phyloP scores from a whole-genome alignment of 2,888 invertebrate species.

The Aquatica leii region DNA sequence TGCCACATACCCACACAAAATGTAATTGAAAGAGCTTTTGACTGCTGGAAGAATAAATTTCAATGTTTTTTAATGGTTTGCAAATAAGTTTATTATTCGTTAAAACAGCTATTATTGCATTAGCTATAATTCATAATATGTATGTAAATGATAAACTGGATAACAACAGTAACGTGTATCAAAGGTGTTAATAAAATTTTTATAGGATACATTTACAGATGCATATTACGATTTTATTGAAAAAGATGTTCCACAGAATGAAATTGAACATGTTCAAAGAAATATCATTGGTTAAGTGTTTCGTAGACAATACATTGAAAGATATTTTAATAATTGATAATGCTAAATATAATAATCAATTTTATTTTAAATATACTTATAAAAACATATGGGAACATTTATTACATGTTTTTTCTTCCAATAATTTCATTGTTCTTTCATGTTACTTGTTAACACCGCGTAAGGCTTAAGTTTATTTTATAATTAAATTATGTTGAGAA shows the following conservation, averaged over 20 bases:
- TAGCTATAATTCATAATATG: background rate
- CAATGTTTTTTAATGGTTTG: slow-evolving; percentile 10
- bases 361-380: background rate
- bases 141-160: background rate
- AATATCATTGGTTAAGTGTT: too few relatives aligned
- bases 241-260: background rate
- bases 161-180: too few relatives aligned
- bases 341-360: too few relatives aligned
- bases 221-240: too few relatives aligned
- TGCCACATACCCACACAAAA: background rate
- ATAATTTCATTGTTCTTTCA: background rate
- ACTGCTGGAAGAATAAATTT: background rate
- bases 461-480: too few relatives aligned
- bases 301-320: background rate
- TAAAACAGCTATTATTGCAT: background rate
- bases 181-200: too few relatives aligned
- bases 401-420: background rate
- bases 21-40: slow-evolving; percentile 4
- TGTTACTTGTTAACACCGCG: too few relatives aligned
- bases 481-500: too few relatives aligned
- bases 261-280: background rate
- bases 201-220: too few relatives aligned
- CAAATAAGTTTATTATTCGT: background rate
- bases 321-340: too few relatives aligned
- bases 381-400: too few relatives aligned